A percentile compares a stretch with the other conserved stretches of the same genome.
Conservation (phyloP, 1,140 invertebrate species). For the Ruditapes philippinarum region DNA sequence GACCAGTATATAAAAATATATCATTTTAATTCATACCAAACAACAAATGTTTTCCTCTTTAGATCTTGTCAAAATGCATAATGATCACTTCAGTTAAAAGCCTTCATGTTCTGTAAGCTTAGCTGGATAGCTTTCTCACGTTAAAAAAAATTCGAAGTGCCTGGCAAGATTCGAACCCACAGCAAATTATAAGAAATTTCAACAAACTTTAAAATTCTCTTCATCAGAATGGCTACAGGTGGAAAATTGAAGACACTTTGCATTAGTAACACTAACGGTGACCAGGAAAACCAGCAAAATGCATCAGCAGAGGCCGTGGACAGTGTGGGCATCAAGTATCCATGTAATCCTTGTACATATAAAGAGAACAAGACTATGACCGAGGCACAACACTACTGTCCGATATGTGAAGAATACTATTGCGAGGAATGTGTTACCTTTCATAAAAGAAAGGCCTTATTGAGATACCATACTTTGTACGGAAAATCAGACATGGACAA, state of each 20-base stretch:
- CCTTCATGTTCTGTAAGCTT: no score
- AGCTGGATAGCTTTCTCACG: no score
- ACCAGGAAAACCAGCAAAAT: not conserved
- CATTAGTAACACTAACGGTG: not conserved
- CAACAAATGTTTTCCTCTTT: no score
- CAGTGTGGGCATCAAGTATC: not conserved
- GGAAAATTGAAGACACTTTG: not conserved
- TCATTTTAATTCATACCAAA: no score
- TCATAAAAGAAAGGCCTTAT: not conserved
- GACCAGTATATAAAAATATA: no score
- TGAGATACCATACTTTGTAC: not conserved
- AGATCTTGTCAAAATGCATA: no score
- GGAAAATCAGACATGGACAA: not conserved
- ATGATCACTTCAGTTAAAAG: no score
- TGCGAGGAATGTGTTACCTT: not conserved
- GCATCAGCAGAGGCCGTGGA: not conserved
- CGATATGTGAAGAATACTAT: not conserved
- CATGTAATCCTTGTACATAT: not conserved
- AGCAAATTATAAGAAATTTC: no score
- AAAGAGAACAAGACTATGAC: not conserved
- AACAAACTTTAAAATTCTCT: no score
- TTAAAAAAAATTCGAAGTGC: no score
- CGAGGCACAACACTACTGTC: not conserved
- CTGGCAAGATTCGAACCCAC: no score
- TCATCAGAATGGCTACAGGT: not conserved